phyloP scores from a whole-genome alignment of 1,140 invertebrate genomes.

The Pseudomyrmex sp. region DNA sequence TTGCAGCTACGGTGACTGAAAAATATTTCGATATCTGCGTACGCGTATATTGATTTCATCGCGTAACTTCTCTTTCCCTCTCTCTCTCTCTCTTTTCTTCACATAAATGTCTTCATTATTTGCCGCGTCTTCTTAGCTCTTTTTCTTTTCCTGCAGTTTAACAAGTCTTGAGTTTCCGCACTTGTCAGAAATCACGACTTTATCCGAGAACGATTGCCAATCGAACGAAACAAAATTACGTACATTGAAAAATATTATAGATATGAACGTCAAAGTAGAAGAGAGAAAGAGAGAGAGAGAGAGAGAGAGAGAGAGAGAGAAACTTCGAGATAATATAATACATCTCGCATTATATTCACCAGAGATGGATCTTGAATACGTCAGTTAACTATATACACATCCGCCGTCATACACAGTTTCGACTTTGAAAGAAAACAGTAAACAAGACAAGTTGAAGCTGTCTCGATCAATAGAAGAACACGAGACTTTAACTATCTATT shows the following conservation, averaged over 20 bases:
- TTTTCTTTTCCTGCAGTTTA: constrained; percentile 24
- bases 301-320: too few species aligned
- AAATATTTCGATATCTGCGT: constrained; percentile 59
- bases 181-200: constrained; percentile 18
- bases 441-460: background rate
- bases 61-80: background rate
- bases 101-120: background rate
- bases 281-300: too few species aligned
- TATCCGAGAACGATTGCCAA: background rate
- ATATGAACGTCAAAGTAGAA: background rate
- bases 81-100: background rate
- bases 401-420: background rate
- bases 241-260: too few species aligned
- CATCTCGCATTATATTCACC: background rate
- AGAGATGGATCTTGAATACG: constrained; percentile 7
- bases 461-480: background rate
- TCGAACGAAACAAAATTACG: too few species aligned
- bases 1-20: constrained; percentile 56
- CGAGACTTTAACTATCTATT: background rate
- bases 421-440: background rate
- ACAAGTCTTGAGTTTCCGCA: background rate
- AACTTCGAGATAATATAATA: constrained; percentile 6
- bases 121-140: constrained; percentile 7
- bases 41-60: constrained; percentile 60
- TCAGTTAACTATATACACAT: background rate